Evolutionary conservation across 2,888 invertebrate genomes (phyloP), one percentile per base, ranked within the genome.

Genomic region (Melanchra persicariae): DNA sequence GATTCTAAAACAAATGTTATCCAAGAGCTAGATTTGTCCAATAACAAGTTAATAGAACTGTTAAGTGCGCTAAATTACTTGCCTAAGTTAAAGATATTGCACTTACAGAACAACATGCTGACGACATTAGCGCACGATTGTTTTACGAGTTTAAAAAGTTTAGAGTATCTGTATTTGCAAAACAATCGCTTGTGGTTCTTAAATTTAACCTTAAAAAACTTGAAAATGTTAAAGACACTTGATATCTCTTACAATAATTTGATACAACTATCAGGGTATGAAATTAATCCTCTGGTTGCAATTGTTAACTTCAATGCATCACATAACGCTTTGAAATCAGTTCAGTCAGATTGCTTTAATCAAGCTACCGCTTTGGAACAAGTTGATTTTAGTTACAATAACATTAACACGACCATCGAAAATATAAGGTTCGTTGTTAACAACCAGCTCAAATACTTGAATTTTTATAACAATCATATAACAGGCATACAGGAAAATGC

Each of bases 261-360:
- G 24, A 80, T 65, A 8, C 88, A 83, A 55, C 55, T 95, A 64
- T 85, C 85, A 0, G 91, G 91, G 0, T 91, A 88, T 63, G 93
- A 95, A 87, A 82, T 89, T 0, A 93, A 91, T 72, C 87, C 90
- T 34, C 79, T 94, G 10, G 78, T 78, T 19, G 80, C 85, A n/a
- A 79, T 95, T n/a, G 77, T 88, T 69, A 54, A 77, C 15, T 68
- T 94, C 2, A 95, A 95, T 69, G 83, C 92, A 49, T 94, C 95
- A 0, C 81, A 92, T 75, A 95, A 95, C 79, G 70, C 61, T 1
- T 90, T 95, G 19, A 86, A 88, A 81, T 72, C 60, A 6, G 65
- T 95, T 2, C 93, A 95, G 51, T 86, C 88, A 0, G 91, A 92
- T 74, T 92, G 92, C 75, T 95, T 95, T 63, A 90, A 86, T 64